Percentiles rank a stretch among this genome's conserved stretches.
These are phyloP conservation scores for Platygyra sinensis DNA, from an alignment of 64 coral and sea anemone genomes.

Conservation along the genomic window DNA sequence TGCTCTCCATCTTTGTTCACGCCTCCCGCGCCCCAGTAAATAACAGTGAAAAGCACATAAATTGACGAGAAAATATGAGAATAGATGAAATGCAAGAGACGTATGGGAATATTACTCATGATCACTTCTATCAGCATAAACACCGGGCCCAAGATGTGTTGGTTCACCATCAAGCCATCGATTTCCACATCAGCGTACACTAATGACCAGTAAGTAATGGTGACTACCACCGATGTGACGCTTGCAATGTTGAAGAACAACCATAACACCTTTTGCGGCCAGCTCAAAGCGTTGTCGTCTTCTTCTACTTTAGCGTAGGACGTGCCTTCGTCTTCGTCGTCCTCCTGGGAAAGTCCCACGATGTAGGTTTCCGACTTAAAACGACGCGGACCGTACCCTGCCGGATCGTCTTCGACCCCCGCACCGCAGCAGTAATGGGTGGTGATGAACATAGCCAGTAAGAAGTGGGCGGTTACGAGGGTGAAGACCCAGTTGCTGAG, in stretches of 20 bases:
- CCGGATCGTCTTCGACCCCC: constrained; percentile 10
- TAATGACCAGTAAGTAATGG: constrained; percentile 55
- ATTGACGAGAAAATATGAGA: constrained; percentile 48
- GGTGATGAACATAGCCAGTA: constrained; percentile 57
- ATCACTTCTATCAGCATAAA: constrained; percentile 66
- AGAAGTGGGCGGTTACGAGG: constrained; percentile 48
- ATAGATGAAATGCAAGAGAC: constrained; percentile 66
- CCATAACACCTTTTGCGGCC: constrained; percentile 61
- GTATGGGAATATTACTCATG: constrained; percentile 70
- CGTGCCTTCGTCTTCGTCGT: constrained; percentile 9
- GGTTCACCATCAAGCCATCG: constrained; percentile 30
- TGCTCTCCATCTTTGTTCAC: constrained; percentile 19
- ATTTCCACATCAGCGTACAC: constrained; percentile 44
- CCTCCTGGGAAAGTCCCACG: constrained; percentile 44
- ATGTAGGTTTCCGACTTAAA: constrained; percentile 65
- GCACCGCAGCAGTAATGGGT: constrained; percentile 32
- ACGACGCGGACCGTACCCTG: constrained; percentile 12
- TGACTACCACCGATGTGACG: constrained; percentile 45
- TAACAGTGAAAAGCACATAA: constrained; percentile 68
- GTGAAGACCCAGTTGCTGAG: constrained; percentile 76
- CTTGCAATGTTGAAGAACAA: constrained; percentile 70
- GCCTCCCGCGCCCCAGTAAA: constrained; percentile 75
- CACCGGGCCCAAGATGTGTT: constrained; percentile 46
- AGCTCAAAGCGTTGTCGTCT: constrained; percentile 19
- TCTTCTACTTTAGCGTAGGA: background rate